These are phyloP conservation scores for Argyrosomus japonicus DNA, from an alignment of 2,113 vertebrate species.

Conservation along the genomic window DNA sequence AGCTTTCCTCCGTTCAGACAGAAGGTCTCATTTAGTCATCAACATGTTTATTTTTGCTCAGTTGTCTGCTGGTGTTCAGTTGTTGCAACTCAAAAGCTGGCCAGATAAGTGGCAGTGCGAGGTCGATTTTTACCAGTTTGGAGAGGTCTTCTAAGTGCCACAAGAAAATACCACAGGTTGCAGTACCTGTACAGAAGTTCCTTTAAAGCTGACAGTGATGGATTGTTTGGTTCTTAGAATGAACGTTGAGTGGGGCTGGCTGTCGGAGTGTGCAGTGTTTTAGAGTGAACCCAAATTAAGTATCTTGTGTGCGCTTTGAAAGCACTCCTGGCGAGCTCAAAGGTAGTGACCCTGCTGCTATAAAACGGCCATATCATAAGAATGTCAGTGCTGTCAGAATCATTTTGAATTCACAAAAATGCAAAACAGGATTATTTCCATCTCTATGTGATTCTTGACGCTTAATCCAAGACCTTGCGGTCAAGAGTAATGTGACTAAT, in stretches of 20 bases:
- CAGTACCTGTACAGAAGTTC: slow-evolving; percentile 23
- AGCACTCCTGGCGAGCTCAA: slow-evolving; percentile 26
- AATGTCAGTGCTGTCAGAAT: not conserved
- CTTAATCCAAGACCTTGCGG: not conserved
- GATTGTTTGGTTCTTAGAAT: slow-evolving; percentile 64
- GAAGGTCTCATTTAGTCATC: not conserved
- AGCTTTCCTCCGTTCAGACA: not conserved
- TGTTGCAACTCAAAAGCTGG: not conserved
- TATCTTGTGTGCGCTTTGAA: slow-evolving; percentile 26
- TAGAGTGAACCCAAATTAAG: slow-evolving; percentile 34
- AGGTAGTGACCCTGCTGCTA: slow-evolving; percentile 38
- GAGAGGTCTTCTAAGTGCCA: slow-evolving; percentile 15
- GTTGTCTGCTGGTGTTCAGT: not conserved
- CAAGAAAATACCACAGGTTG: slow-evolving; percentile 42
- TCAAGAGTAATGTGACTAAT: slow-evolving; percentile 4
- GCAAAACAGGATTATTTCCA: slow-evolving; percentile 8
- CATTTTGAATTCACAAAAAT: slow-evolving; percentile 19
- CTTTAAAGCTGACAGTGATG: slow-evolving; percentile 49
- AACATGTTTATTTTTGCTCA: not conserved
- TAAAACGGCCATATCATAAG: slow-evolving; percentile 5
- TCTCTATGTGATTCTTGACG: not conserved
- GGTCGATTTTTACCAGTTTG: slow-evolving; percentile 13
- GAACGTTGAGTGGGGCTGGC: slow-evolving; percentile 32
- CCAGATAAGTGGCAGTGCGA: not conserved
- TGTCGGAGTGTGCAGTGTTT: slow-evolving; percentile 32